Conservation (phyloP, 2,113 vertebrate genomes). For the Propithecus coquereli region DNA sequence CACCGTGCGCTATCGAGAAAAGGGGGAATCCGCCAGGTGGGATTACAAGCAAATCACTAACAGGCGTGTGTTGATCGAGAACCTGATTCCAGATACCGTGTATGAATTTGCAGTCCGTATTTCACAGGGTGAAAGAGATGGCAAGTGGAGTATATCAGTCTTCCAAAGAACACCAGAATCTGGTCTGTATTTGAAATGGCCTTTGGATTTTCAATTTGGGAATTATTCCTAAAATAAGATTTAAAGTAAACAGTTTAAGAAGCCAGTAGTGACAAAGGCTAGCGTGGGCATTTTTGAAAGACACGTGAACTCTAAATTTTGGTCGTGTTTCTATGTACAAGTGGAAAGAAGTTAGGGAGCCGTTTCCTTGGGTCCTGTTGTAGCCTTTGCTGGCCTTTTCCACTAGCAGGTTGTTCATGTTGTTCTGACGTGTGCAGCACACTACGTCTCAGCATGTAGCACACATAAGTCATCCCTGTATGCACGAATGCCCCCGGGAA, state of each 20-base stretch:
- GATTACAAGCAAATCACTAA: constrained; percentile 91
- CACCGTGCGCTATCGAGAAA: constrained; percentile 93
- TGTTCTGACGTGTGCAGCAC: background rate
- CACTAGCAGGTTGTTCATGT: background rate
- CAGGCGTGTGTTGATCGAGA: constrained; percentile 89
- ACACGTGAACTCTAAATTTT: background rate
- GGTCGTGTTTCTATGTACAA: background rate
- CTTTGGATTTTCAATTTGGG: background rate
- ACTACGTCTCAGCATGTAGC: no score
- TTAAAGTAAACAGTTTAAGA: background rate
- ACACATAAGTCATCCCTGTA: fast-evolving
- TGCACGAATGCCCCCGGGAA: fast-evolving
- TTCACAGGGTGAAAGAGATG: constrained; percentile 88
- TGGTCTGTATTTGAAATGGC: constrained; percentile 82
- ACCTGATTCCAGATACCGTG: constrained; percentile 92
- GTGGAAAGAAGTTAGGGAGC: background rate
- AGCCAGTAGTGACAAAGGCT: background rate
- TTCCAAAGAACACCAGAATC: constrained; percentile 97
- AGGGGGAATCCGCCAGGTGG: constrained; percentile 96
- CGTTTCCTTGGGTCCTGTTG: background rate
- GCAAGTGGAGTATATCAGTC: constrained; percentile 94
- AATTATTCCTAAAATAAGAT: background rate
- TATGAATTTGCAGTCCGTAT: constrained; percentile 96
- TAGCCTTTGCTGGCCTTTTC: background rate
- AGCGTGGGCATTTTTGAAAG: background rate